Conservation (phyloP, 2,888 invertebrate genomes). For the Oscheius sp. region DNA sequence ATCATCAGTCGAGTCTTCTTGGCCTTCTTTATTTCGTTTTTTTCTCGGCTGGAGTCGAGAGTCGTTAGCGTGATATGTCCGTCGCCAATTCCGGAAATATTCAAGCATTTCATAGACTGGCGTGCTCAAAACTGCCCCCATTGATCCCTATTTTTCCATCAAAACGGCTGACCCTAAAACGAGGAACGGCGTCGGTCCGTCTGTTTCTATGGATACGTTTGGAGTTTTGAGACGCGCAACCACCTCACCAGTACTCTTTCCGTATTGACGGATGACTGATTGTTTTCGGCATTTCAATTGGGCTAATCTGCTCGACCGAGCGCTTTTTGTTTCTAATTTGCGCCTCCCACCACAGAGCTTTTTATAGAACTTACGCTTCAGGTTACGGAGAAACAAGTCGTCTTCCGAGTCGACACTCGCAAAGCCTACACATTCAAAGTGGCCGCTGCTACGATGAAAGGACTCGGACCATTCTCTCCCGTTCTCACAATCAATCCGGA, state of each 20-base stretch:
- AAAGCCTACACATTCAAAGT: conserved; percentile 81
- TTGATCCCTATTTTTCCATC: no score
- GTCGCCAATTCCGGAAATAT: conserved; percentile 12
- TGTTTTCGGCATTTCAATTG: conserved; percentile 26
- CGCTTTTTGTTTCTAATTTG: background rate
- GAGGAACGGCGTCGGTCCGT: no score
- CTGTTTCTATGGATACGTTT: conserved; percentile 9
- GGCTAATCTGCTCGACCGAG: background rate
- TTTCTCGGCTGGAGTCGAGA: background rate
- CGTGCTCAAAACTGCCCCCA: background rate
- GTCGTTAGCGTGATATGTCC: conserved; percentile 25
- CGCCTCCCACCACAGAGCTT: no score
- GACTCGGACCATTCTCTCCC: conserved; percentile 84
- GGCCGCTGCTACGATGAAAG: conserved; percentile 91
- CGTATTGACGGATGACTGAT: conserved; percentile 23
- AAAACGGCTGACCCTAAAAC: no score
- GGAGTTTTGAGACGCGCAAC: background rate
- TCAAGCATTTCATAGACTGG: background rate
- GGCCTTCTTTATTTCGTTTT: background rate
- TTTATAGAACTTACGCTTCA: conserved; percentile 31
- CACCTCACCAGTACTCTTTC: conserved; percentile 1
- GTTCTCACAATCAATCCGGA: conserved; percentile 61
- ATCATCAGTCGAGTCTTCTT: background rate
- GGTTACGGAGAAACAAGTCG: conserved; percentile 54
- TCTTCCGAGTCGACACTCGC: conserved; percentile 62